A percentile compares a stretch with the other conserved stretches of the same genome.
Conservation (phyloP, 2,888 invertebrate genomes). For the Campoplex nolae region DNA sequence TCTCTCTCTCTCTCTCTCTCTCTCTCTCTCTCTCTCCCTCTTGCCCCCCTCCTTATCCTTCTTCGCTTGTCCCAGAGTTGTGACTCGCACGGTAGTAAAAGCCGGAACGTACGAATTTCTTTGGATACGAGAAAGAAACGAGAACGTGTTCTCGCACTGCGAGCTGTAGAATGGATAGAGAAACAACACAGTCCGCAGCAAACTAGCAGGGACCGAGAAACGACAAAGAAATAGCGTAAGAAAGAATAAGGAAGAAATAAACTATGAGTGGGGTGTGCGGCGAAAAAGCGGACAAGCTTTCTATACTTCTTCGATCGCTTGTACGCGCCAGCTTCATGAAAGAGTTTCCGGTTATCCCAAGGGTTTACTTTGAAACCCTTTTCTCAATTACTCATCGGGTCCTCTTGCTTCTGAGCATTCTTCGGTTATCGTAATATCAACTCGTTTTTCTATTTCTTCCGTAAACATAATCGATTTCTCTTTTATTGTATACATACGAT, state of each 20-base stretch:
- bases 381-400: conserved; percentile 44
- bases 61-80: conserved; percentile 31
- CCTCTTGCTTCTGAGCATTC: conserved; percentile 3
- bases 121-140: conserved; percentile 68
- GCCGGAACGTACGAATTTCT: conserved; percentile 73
- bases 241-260: conserved; percentile 54
- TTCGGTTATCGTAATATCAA: conserved; percentile 13
- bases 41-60: not conserved
- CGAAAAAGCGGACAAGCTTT: conserved; percentile 35
- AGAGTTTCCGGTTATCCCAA: conserved; percentile 58
- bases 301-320: conserved; percentile 21
- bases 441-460: not conserved
- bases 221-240: conserved; percentile 45
- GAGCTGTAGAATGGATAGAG: conserved; percentile 24
- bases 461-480: conserved; percentile 15
- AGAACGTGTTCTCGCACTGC: conserved; percentile 24
- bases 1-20: conserved; percentile 9
- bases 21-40: conserved; percentile 11
- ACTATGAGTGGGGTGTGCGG: conserved; percentile 23
- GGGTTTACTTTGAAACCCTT: conserved; percentile 44
- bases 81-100: conserved; percentile 73
- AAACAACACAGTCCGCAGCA: conserved; percentile 17
- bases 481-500: not conserved
- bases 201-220: conserved; percentile 24
- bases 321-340: conserved; percentile 46